Evolutionary conservation across 2,797 vertebrate species (phyloP).

Genomic region (Meda fulgida): DNA sequence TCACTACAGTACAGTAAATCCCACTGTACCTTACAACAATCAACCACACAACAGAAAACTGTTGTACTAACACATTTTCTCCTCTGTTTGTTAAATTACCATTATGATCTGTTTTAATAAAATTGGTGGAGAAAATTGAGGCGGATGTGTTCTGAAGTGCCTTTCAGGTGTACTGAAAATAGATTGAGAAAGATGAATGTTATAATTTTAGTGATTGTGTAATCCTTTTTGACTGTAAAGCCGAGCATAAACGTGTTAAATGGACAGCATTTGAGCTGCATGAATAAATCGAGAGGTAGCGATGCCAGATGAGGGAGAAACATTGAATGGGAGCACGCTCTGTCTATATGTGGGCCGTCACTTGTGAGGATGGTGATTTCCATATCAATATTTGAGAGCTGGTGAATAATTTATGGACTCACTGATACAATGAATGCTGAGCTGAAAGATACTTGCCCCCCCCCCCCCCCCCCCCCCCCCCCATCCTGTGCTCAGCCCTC

Average conservation of each 20-base stretch:
- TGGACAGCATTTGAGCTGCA: constrained; percentile 2
- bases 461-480: too few relatives aligned
- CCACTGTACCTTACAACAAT: neutral
- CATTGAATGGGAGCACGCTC: constrained; percentile 46
- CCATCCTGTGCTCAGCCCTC: constrained; percentile 56
- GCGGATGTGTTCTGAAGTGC: neutral
- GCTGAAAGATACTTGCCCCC: constrained; percentile 59
- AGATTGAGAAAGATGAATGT: constrained; percentile 16
- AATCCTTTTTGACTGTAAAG: constrained; percentile 38
- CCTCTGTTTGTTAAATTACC: neutral
- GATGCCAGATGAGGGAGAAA: constrained; percentile 33
- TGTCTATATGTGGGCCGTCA: constrained; percentile 56
- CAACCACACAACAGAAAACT: neutral
- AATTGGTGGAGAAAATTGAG: neutral
- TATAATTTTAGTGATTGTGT: constrained; percentile 20
- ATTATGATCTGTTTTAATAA: constrained; percentile 1
- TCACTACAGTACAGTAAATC: neutral
- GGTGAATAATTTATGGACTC: constrained; percentile 71
- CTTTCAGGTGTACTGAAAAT: constrained; percentile 15
- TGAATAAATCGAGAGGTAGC: constrained; percentile 29
- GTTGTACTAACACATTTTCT: neutral
- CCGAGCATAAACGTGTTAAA: constrained; percentile 1
- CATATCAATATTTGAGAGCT: constrained; percentile 76
- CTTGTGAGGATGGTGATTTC: constrained; percentile 67
- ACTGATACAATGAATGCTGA: constrained; percentile 67